These are phyloP conservation scores for Phalacrocorax brasilianus DNA, from an alignment of 2,113 vertebrate species.

Conservation along the genomic window DNA sequence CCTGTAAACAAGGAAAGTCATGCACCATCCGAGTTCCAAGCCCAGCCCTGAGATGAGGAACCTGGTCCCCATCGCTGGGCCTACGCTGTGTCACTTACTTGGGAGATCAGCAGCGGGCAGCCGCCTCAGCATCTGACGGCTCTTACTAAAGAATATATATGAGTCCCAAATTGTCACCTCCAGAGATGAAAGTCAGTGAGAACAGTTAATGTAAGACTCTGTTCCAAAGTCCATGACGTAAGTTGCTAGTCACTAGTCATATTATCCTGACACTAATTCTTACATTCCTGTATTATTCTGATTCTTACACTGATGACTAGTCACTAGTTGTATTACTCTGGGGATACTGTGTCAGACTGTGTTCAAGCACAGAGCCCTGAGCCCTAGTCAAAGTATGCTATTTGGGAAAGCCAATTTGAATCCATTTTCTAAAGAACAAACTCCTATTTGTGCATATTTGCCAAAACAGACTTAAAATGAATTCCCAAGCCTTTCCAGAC, in stretches of 20 bases:
- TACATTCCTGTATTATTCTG: too few species aligned
- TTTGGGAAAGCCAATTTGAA: constrained; percentile 1
- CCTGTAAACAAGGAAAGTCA: background rate
- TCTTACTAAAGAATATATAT: background rate
- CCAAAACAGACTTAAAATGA: background rate
- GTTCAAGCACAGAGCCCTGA: background rate
- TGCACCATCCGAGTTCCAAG: background rate
- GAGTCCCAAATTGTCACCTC: background rate
- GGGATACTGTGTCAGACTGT: background rate
- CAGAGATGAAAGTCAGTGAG: background rate
- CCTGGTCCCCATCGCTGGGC: background rate
- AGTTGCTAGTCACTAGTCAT: background rate
- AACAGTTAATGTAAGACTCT: background rate
- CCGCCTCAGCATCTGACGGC: background rate
- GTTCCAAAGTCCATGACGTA: background rate
- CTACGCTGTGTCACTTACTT: background rate
- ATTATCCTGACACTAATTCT: background rate
- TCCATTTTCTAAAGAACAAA: background rate
- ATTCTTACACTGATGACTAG: background rate
- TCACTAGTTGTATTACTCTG: background rate
- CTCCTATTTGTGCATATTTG: background rate
- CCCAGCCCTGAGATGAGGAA: background rate
- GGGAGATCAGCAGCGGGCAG: background rate
- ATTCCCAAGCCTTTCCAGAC: constrained; percentile 5
- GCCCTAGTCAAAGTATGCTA: background rate